Base-by-base conservation (phyloP, 2,113 vertebrate species). In the Indicator maculatus region DNA sequence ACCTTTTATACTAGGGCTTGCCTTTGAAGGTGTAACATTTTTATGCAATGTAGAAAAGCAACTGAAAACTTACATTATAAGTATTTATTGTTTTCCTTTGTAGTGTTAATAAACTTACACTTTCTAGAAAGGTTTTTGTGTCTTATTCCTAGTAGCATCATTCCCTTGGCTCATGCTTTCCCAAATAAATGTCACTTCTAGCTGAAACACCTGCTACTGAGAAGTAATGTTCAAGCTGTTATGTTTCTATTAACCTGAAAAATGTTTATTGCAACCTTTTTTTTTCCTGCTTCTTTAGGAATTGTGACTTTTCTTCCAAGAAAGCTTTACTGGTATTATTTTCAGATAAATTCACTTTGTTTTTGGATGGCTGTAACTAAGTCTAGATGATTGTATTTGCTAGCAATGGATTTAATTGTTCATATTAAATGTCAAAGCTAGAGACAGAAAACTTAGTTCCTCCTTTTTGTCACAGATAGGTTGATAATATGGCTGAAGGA, bases 171-270 rank as follows among this genome's bases (percentile, higher is more conserved):
- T 74, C 71, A 30, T 20, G 30, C 28, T 41, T 70, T 96, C 69
- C 36, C 50, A 88, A 93, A 92, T 75, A 93, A 90, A 89, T 89
- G 75, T 83, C 60, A 80, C 21, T 41, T 80, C n/a, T 88, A 88
- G 28, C 53, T 82, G 63, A 90, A 93, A 90, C 82, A 91, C 66
- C 80, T 92, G 77, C 67, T 88, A 4, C 39, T 79, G 52, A 74
- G 63, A 78, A 71, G 2, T 64, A 26, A 27, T 33, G 13, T 90
- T 80, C 71, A 86, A 91, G 52, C 23, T 93, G 81, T 89, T 80
- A 47, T 8, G 5, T 27, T 73, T 31, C 27, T 21, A 36, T 30
- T 65, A 74, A 24, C 24, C 55, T 84, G 47, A 27, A 82, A 73
- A 70, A 15, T 45, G 5, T 27, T 81, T 92, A 59, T 63, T 75